phyloP scores from a whole-genome alignment of 2,888 invertebrate species.

The Aphodius sticticus region DNA sequence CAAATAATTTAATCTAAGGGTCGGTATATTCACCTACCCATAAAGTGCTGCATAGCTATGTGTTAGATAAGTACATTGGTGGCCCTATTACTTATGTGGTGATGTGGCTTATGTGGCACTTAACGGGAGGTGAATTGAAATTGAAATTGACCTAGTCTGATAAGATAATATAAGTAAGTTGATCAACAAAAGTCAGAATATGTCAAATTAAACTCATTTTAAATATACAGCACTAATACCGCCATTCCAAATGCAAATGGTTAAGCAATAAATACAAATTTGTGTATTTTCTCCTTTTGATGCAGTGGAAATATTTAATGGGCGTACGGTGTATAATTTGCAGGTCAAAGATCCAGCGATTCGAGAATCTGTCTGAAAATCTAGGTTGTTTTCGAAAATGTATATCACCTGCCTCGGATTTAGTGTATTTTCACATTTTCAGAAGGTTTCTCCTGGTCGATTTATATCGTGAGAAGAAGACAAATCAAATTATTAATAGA shows the following conservation, averaged over 20 bases:
- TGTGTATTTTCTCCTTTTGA: not conserved
- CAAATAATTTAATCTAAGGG: no score
- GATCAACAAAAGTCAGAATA: not conserved
- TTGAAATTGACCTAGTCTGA: no score
- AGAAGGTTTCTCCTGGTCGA: not conserved
- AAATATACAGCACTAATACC: not conserved
- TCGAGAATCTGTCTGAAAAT: not conserved
- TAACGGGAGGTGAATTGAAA: no score
- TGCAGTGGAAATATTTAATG: not conserved
- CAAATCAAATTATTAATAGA: not conserved
- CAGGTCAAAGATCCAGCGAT: not conserved
- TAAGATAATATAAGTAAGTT: no score
- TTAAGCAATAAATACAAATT: not conserved
- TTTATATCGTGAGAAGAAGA: not conserved
- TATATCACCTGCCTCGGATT: slow-evolving; percentile 4
- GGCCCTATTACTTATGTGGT: no score
- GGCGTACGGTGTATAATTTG: not conserved
- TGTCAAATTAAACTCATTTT: not conserved
- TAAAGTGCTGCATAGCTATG: no score
- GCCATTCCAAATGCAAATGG: not conserved
- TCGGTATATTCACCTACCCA: no score
- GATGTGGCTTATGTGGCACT: no score
- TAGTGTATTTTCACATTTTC: not conserved
- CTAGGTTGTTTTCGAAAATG: not conserved
- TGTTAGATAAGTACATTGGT: no score